A percentile compares a stretch with the other conserved stretches of the same genome.
Evolutionary conservation across 2,888 invertebrate species (phyloP).

Genomic region (Charanyca ferruginea): DNA sequence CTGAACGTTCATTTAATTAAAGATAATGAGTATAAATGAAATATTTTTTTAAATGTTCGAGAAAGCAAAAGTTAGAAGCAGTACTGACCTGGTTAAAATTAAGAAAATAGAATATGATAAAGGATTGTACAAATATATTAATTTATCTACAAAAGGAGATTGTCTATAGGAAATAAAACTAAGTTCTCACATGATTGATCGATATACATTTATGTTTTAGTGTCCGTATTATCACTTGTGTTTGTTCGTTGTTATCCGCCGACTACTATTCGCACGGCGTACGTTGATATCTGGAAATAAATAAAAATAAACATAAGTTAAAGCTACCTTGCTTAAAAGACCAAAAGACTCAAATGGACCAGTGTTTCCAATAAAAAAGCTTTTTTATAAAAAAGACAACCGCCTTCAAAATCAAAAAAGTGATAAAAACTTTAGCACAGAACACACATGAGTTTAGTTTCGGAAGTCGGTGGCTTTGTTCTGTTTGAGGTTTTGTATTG

Average conservation of each 20-base stretch:
- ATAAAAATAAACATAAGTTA: constrained; percentile 14
- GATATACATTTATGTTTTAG: constrained; percentile 68
- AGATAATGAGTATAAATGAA: constrained; percentile 85
- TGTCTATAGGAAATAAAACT: constrained; percentile 75
- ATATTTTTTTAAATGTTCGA: constrained; percentile 64
- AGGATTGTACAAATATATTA: constrained; percentile 81
- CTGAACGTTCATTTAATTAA: constrained; percentile 79
- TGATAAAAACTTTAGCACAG: no score
- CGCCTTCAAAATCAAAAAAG: no score
- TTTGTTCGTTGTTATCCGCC: constrained; percentile 87
- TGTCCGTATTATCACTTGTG: constrained; percentile 84
- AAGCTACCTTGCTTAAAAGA: no score
- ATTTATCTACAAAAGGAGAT: constrained; percentile 81
- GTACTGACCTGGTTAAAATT: constrained; percentile 77
- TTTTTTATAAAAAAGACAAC: no score
- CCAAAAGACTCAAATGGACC: no score
- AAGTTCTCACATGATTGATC: constrained; percentile 77
- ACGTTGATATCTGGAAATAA: constrained; percentile 86
- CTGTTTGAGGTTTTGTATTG: no score
- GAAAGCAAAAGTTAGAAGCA: constrained; percentile 74
- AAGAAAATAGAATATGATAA: constrained; percentile 59
- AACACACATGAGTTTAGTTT: no score
- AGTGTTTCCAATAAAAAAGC: no score
- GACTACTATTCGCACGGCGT: constrained; percentile 88
- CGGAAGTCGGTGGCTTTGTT: no score